Evolutionary conservation across 2,888 invertebrate species (phyloP), one percentile per base, ranked within the genome.

Genomic region (Argynnis bischoffii): DNA sequence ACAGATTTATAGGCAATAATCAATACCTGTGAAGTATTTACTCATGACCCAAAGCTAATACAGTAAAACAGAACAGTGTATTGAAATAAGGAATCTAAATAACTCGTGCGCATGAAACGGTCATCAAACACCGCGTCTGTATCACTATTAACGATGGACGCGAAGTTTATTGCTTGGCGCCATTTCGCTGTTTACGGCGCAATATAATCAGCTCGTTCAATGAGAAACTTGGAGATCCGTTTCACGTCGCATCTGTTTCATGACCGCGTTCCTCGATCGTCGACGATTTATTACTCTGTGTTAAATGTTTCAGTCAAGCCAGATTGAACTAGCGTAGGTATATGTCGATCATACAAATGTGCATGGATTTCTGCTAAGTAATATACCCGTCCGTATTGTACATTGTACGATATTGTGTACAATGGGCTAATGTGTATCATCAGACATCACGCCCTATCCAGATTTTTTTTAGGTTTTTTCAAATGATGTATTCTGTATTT

Each of bases 151-250:
- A 60, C 66, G 56, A 60, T 59, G 53, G 57, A 56, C 55, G 60
- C 48, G 48, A 64, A 61, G 64, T 71, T 72, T 72, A 74, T 64
- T 71, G 64, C 63, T 63, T 66, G 73, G 72, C 68, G 71, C 71
- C 69, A 70, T 69, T 71, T 59, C 63, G 60, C 63, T 59, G 64
- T 69, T 72, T 72, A 71, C 69, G 57, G 69, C 66, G 64, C 69
- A 69, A 67, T 71, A 72, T 73, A 71, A 73, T 73, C 71, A 67
- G 71, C 64, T 63, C 69, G 64, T 64, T 64, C 69, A 64, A 69
- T 69, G 70, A 72, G 63, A 63, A 69, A 70, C 71, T 70, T 54
- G 67, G 68, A 70, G 66, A 72, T 74, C 69, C 67, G 35, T 41
- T 11, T 41, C 35, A 41, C 35, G 35, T 41, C 35, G 66, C 70